Conservation (phyloP, 2,888 invertebrate species). For the Melikaiella ostensackeni region DNA sequence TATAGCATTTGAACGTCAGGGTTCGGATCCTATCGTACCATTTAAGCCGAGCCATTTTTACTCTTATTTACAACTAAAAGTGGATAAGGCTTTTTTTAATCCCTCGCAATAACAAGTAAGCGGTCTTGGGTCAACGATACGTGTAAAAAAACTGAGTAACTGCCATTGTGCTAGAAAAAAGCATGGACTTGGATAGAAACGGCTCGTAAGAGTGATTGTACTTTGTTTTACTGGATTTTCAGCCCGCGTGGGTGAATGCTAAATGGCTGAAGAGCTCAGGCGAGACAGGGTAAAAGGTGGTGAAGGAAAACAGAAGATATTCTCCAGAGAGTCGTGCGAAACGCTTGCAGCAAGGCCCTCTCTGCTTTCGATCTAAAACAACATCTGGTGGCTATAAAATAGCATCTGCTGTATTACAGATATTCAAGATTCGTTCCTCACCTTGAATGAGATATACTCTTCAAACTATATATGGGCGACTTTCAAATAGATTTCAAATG, state of each 20-base stretch:
- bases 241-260: background rate
- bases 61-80: slow-evolving; percentile 8
- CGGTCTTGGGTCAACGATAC: slow-evolving; percentile 45
- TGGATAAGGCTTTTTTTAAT: slow-evolving; percentile 34
- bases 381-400: background rate
- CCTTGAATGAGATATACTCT: background rate
- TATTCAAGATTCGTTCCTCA: background rate
- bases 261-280: slow-evolving; percentile 7
- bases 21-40: slow-evolving; percentile 36
- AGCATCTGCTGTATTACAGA: background rate
- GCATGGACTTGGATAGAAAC: slow-evolving; percentile 41
- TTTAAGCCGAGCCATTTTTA: slow-evolving; percentile 40
- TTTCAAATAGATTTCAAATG: too few relatives aligned
- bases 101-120: slow-evolving; percentile 52
- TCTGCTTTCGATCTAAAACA: background rate
- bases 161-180: slow-evolving; percentile 52
- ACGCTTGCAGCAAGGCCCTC: background rate
- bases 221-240: slow-evolving; percentile 40
- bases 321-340: slow-evolving; percentile 4
- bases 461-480: too few relatives aligned
- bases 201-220: background rate
- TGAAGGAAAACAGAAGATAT: slow-evolving; percentile 10
- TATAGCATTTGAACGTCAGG: slow-evolving; percentile 50
- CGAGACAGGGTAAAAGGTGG: background rate
- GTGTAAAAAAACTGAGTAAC: slow-evolving; percentile 50